A percentile compares a stretch with the other conserved stretches of the same genome.
Evolutionary conservation across 2,113 vertebrate species (phyloP).

Genomic region (Rhinolophus ferrumequinum): DNA sequence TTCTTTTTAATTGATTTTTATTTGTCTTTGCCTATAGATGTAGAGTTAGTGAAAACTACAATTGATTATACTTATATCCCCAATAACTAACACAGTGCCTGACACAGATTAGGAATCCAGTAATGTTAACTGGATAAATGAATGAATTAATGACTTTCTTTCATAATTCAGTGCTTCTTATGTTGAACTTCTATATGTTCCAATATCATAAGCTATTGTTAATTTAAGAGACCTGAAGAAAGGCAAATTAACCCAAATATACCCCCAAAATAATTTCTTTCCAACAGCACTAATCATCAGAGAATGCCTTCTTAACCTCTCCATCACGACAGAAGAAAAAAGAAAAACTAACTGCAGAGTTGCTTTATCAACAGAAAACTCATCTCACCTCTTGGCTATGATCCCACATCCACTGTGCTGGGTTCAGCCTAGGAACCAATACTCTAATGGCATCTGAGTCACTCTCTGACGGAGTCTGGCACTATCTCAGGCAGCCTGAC

Average conservation of each 20-base stretch:
- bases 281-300: constrained; percentile 13
- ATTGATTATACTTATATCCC: background rate
- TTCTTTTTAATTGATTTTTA: background rate
- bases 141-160: background rate
- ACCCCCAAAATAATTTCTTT: background rate
- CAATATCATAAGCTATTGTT: background rate
- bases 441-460: background rate
- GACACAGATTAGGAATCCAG: background rate
- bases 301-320: background rate
- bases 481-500: background rate
- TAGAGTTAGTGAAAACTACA: constrained; percentile 6
- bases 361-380: background rate
- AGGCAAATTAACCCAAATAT: background rate
- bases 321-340: background rate
- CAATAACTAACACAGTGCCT: background rate
- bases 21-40: background rate
- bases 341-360: background rate
- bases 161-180: constrained; percentile 2
- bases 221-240: background rate
- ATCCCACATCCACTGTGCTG: background rate
- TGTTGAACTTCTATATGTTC: background rate
- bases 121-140: background rate
- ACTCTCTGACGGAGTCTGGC: background rate
- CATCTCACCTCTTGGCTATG: background rate
- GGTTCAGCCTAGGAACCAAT: background rate